Conservation (phyloP, 2,888 invertebrate species). For the Caenorhabditis sp. region DNA sequence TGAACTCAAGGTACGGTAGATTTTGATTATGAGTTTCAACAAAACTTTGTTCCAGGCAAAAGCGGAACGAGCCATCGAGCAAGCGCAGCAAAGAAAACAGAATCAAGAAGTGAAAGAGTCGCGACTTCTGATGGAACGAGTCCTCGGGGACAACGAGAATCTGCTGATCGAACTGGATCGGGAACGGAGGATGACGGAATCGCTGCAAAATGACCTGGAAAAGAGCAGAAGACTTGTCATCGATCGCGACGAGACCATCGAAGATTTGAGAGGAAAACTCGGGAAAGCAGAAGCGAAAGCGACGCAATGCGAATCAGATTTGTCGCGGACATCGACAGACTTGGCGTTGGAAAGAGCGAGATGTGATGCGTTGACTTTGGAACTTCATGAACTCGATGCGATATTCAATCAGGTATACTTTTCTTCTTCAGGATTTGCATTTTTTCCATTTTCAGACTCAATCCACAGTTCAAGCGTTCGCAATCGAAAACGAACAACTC, state of each 20-base stretch:
- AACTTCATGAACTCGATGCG: constrained; percentile 56
- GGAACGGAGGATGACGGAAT: constrained; percentile 38
- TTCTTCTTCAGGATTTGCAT: neutral
- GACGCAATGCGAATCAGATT: constrained; percentile 49
- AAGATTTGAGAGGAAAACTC: constrained; percentile 44
- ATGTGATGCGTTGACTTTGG: constrained; percentile 55
- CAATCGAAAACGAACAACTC: constrained; percentile 59
- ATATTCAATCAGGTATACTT: constrained; percentile 49
- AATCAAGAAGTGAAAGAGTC: constrained; percentile 10
- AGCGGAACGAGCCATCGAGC: constrained; percentile 24
- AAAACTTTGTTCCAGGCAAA: constrained; percentile 12
- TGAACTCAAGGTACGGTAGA: constrained; percentile 11
- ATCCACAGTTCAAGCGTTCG: constrained; percentile 59
- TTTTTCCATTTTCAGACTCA: constrained; percentile 49
- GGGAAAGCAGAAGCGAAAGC: constrained; percentile 51
- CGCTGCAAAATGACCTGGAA: constrained; percentile 53
- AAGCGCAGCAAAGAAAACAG: constrained; percentile 26
- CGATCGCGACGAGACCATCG: constrained; percentile 52
- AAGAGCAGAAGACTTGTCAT: constrained; percentile 47
- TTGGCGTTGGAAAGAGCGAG: constrained; percentile 59
- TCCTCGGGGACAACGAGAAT: constrained; percentile 49
- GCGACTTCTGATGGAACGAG: constrained; percentile 33
- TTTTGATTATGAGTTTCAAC: neutral
- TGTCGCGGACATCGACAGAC: constrained; percentile 55
- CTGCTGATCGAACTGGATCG: constrained; percentile 52